Conservation (phyloP, 2,113 vertebrate species). For the Melozone crissalis region DNA sequence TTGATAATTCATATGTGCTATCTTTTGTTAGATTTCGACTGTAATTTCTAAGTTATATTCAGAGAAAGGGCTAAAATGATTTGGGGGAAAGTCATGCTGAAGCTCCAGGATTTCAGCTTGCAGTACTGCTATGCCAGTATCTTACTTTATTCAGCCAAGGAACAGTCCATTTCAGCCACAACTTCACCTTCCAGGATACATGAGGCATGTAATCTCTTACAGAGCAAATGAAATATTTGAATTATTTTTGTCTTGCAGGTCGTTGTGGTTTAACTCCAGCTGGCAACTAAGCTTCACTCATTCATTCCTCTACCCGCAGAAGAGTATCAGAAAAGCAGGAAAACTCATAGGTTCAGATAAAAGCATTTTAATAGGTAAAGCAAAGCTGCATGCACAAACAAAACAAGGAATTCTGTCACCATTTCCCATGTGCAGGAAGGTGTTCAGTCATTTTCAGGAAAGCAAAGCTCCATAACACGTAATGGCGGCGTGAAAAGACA, state of each 20-base stretch:
- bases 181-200: background rate
- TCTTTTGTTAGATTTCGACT: background rate
- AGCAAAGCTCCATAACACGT: accelerated
- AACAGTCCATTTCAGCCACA: background rate
- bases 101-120: background rate
- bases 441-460: background rate
- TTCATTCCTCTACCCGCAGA: background rate
- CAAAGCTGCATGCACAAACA: background rate
- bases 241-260: background rate
- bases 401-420: background rate
- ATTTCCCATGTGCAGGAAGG: background rate
- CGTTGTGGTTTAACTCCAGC: background rate
- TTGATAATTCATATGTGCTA: background rate
- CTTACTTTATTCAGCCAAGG: background rate
- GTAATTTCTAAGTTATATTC: background rate
- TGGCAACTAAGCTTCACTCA: background rate
- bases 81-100: background rate
- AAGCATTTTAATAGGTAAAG: background rate
- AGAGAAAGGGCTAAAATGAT: background rate
- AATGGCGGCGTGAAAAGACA: background rate
- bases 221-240: background rate
- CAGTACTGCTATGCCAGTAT: background rate
- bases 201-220: background rate
- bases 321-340: background rate
- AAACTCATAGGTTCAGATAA: background rate